Conservation (phyloP, 2,888 invertebrate species). For the Melieria omissa region DNA sequence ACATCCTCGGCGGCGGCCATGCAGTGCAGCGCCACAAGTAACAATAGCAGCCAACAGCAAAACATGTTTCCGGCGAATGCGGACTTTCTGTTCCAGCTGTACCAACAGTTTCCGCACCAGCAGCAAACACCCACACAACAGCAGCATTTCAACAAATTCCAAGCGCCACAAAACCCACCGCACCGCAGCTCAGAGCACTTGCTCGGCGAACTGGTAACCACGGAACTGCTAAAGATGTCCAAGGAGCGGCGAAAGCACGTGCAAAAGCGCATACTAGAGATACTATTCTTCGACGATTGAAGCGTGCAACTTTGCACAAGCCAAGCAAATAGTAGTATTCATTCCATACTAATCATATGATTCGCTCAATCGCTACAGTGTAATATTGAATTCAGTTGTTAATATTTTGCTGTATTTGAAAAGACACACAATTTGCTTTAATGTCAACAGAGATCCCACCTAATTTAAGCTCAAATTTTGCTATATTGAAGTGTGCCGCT, state of each 20-base stretch:
- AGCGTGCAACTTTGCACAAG: neutral
- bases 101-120: constrained; percentile 62
- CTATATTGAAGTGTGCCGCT: neutral
- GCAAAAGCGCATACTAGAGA: constrained; percentile 65
- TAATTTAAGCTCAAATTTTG: constrained; percentile 6
- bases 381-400: too few species aligned
- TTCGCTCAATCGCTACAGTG: too few species aligned
- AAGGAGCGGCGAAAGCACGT: constrained; percentile 64
- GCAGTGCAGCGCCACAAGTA: constrained; percentile 45
- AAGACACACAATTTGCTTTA: neutral
- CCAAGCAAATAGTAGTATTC: too few species aligned
- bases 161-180: constrained; percentile 54
- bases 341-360: too few species aligned
- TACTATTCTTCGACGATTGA: constrained; percentile 66
- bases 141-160: constrained; percentile 57
- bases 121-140: constrained; percentile 45
- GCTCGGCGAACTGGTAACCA: constrained; percentile 65
- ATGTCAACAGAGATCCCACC: constrained; percentile 19
- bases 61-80: constrained; percentile 61
- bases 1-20: constrained; percentile 46
- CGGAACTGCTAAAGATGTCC: constrained; percentile 65
- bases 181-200: constrained; percentile 65
- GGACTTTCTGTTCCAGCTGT: constrained; percentile 64
- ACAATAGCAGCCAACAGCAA: constrained; percentile 40
- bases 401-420: too few species aligned